phyloP scores from a whole-genome alignment of 2,797 vertebrate genomes.

The Threskiornis aethiopicus region DNA sequence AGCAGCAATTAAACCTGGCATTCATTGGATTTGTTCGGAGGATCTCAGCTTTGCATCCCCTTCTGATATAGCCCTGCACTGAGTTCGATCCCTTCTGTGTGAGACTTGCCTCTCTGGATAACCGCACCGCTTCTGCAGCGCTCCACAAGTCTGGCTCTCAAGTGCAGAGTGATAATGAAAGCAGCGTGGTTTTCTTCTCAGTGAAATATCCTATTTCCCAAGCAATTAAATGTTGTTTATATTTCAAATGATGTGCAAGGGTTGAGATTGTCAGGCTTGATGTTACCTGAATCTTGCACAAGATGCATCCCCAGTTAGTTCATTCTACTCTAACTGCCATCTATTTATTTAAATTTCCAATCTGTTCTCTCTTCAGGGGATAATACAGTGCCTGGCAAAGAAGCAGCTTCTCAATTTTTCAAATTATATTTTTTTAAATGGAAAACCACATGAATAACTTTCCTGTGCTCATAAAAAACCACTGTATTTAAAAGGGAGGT shows the following conservation, averaged over 20 bases:
- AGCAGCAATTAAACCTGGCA: constrained; percentile 19
- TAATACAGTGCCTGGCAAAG: constrained; percentile 67
- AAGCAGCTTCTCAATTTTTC: constrained; percentile 54
- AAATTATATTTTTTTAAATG: constrained; percentile 60
- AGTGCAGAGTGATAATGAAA: neutral
- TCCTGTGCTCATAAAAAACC: neutral
- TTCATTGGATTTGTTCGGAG: neutral
- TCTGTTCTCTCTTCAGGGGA: constrained; percentile 77
- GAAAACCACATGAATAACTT: constrained; percentile 54
- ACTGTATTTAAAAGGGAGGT: neutral
- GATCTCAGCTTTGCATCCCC: neutral
- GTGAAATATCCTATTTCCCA: constrained; percentile 52
- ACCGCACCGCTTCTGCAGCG: neutral
- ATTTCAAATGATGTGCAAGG: constrained; percentile 55
- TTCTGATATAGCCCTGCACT: neutral
- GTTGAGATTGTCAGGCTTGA: constrained; percentile 62
- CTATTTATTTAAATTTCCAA: constrained; percentile 78
- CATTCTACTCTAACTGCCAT: constrained; percentile 64
- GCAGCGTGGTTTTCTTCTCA: constrained; percentile 34
- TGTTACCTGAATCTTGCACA: constrained; percentile 70
- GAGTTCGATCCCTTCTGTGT: neutral
- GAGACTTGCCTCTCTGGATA: neutral
- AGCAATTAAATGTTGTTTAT: constrained; percentile 75
- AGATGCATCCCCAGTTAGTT: constrained; percentile 57
- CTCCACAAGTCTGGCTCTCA: constrained; percentile 2